Conservation (phyloP, 1,140 invertebrate species). For the Prorops nasuta region DNA sequence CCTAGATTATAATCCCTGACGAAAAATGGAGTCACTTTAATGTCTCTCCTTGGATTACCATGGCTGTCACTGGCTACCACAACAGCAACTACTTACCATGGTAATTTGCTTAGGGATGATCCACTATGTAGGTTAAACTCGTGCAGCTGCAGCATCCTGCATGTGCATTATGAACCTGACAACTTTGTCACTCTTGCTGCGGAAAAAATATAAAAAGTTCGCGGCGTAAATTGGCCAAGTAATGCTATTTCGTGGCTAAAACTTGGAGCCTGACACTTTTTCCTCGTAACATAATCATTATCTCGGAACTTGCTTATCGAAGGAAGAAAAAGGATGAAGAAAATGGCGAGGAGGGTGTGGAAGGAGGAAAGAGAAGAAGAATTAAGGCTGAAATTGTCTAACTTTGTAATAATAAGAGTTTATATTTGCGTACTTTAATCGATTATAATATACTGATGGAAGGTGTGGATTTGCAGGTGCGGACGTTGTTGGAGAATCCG, state of each 20-base stretch:
- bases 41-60: neutral
- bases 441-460: neutral
- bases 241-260: too few relatives aligned
- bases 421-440: too few relatives aligned
- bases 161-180: neutral
- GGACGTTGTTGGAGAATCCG: constrained; percentile 84
- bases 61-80: neutral
- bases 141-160: neutral
- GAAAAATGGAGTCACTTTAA: neutral
- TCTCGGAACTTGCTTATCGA: too few relatives aligned
- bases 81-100: neutral
- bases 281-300: too few relatives aligned
- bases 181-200: neutral
- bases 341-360: too few relatives aligned
- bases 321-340: too few relatives aligned
- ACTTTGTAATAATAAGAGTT: too few relatives aligned
- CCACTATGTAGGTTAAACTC: neutral
- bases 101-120: neutral
- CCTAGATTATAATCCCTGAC: neutral
- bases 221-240: too few relatives aligned
- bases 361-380: too few relatives aligned
- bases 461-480: constrained; percentile 61
- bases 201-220: neutral
- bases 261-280: too few relatives aligned
- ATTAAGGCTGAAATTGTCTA: too few relatives aligned